Evolutionary conservation across 2,888 invertebrate genomes (phyloP).

Genomic region (Stictocephala bisonia): DNA sequence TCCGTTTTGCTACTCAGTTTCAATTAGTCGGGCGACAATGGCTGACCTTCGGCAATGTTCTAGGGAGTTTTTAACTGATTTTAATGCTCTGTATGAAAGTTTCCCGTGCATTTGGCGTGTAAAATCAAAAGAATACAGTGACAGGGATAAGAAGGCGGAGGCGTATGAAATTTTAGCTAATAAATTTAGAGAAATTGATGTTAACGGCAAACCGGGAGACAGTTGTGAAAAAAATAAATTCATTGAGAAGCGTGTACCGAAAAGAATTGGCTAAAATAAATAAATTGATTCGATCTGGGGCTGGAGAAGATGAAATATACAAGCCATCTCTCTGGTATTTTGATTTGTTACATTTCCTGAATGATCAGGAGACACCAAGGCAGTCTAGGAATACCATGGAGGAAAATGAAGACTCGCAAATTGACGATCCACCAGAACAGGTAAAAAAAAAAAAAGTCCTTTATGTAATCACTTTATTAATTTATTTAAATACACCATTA

Average conservation of each 20-base stretch:
- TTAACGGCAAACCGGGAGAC: conserved; percentile 36
- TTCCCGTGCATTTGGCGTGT: conserved; percentile 57
- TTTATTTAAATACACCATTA: conserved; percentile 10
- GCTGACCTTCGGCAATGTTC: conserved; percentile 34
- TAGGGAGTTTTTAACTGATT: conserved; percentile 54
- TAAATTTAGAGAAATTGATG: conserved; percentile 46
- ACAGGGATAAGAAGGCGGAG: conserved; percentile 52
- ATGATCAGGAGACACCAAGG: conserved; percentile 49
- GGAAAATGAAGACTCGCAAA: conserved; percentile 6
- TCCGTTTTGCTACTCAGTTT: conserved; percentile 43
- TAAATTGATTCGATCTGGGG: conserved; percentile 49
- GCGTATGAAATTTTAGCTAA: conserved; percentile 44
- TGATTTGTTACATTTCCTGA: conserved; percentile 46
- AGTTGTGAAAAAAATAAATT: conserved; percentile 57
- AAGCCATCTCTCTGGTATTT: conserved; percentile 51
- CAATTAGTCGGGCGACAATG: not conserved
- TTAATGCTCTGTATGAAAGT: conserved; percentile 55
- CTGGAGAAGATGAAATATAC: conserved; percentile 49
- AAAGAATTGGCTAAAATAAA: conserved; percentile 54
- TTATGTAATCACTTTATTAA: no score
- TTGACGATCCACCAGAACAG: conserved; percentile 34
- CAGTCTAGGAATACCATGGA: conserved; percentile 38
- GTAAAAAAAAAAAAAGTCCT: conserved; percentile 19
- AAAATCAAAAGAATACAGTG: conserved; percentile 56
- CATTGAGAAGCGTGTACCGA: conserved; percentile 53